A percentile compares a stretch with the other conserved stretches of the same genome.
phyloP scores from a whole-genome alignment of 2,888 invertebrate genomes.

The Charanyca ferruginea region DNA sequence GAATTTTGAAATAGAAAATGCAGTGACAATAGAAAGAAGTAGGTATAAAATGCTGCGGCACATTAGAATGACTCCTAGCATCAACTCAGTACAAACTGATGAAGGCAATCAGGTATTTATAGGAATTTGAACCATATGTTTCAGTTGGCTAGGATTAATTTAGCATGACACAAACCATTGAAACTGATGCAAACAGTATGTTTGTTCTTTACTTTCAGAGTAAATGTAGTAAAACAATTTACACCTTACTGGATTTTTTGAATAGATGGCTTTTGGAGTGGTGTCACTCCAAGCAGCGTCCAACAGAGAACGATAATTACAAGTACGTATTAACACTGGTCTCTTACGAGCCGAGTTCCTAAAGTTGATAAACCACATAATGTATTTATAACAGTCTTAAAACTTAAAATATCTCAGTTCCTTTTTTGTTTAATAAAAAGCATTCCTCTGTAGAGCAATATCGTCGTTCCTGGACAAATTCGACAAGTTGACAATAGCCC shows the following conservation, averaged over 20 bases:
- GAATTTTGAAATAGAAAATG: constrained; percentile 76
- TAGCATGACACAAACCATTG: neutral
- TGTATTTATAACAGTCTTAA: no score
- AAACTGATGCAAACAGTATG: neutral
- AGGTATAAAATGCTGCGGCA: constrained; percentile 84
- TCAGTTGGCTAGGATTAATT: neutral
- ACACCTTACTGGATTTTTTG: constrained; percentile 94
- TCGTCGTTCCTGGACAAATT: constrained; percentile 87
- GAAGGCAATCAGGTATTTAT: constrained; percentile 86
- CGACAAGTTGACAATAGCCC: constrained; percentile 93
- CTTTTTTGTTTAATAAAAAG: neutral
- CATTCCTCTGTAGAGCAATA: constrained; percentile 74
- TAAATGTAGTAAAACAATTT: constrained; percentile 93
- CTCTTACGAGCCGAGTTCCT: neutral
- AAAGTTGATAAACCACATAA: no score
- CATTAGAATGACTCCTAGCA: constrained; percentile 84
- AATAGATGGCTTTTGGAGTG: constrained; percentile 94
- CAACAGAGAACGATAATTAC: constrained; percentile 85
- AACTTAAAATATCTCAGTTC: no score
- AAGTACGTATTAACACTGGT: constrained; percentile 73
- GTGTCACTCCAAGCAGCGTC: constrained; percentile 85
- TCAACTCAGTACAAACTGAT: constrained; percentile 83
- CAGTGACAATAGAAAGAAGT: constrained; percentile 71
- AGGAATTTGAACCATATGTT: neutral
- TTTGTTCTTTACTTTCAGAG: constrained; percentile 77